Percentiles rank a stretch among this genome's conserved stretches.
Evolutionary conservation across 1,140 invertebrate genomes (phyloP).

Genomic region (Maconellicoccus hirsutus): DNA sequence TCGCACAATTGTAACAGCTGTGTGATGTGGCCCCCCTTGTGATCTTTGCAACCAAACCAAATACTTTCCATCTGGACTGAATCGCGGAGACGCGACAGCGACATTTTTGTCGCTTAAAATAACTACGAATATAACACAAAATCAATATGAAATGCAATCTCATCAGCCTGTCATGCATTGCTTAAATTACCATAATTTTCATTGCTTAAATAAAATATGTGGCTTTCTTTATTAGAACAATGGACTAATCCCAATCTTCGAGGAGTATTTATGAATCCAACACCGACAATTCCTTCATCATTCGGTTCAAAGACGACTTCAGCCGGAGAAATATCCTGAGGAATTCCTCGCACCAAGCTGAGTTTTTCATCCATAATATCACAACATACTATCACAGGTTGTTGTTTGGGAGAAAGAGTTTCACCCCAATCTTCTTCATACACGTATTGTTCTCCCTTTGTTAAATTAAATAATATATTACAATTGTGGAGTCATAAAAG

Average conservation of each 20-base stretch:
- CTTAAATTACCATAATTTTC: constrained; percentile 49
- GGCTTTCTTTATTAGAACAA: constrained; percentile 63
- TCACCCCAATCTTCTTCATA: constrained; percentile 78
- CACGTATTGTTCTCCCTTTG: constrained; percentile 61
- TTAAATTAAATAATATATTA: no score
- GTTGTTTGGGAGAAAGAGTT: constrained; percentile 56
- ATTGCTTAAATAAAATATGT: constrained; percentile 47
- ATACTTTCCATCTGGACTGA: constrained; percentile 44
- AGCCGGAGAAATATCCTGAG: constrained; percentile 52
- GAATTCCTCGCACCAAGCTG: constrained; percentile 44
- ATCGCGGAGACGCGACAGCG: constrained; percentile 47
- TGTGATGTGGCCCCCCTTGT: constrained; percentile 47
- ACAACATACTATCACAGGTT: constrained; percentile 57
- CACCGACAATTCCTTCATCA: constrained; percentile 56
- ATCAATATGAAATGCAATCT: no score
- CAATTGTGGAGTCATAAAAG: no score
- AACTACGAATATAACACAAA: no score
- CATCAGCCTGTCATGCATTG: no score
- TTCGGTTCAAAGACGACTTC: constrained; percentile 57
- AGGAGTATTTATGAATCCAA: constrained; percentile 57
- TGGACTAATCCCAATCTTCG: constrained; percentile 66
- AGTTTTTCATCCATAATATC: constrained; percentile 49
- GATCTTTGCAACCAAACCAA: constrained; percentile 53
- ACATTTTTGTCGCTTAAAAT: constrained; percentile 34
- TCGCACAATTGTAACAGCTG: constrained; percentile 43